These are phyloP conservation scores for Acanthurus leucopareius DNA, from an alignment of 2,797 vertebrate species.

Conservation along the genomic window DNA sequence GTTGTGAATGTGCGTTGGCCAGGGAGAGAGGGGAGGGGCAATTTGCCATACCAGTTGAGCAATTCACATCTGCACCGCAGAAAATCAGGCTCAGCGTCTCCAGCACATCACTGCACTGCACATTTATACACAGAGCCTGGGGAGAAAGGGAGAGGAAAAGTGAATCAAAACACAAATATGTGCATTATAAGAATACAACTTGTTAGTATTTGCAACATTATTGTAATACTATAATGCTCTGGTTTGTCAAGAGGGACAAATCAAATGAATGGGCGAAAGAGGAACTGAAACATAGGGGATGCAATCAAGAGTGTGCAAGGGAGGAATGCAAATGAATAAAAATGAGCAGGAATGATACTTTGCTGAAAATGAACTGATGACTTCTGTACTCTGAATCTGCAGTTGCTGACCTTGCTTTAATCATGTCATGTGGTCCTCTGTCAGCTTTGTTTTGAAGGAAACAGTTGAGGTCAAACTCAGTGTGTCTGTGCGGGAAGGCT, in stretches of 20 bases:
- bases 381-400: slow-evolving; percentile 1
- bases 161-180: not conserved
- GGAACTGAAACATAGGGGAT: not conserved
- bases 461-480: slow-evolving; percentile 36
- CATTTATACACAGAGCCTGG: slow-evolving; percentile 92
- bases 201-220: not conserved
- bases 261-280: not conserved
- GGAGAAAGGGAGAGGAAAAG: slow-evolving; percentile 15
- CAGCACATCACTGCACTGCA: slow-evolving; percentile 92
- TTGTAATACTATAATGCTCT: not conserved
- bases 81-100: slow-evolving; percentile 94
- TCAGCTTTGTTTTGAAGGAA: slow-evolving; percentile 43
- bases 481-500: not conserved
- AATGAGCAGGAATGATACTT: not conserved
- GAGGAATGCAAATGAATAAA: not conserved
- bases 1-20: slow-evolving; percentile 88
- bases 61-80: slow-evolving; percentile 92
- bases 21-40: slow-evolving; percentile 86
- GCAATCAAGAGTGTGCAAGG: not conserved
- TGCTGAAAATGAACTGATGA: slow-evolving; percentile 39
- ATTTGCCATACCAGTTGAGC: slow-evolving; percentile 85
- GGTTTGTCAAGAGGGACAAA: not conserved
- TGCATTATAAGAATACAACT: not conserved
- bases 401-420: slow-evolving; percentile 40
- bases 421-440: slow-evolving; percentile 30